Percentiles rank a stretch among this genome's conserved stretches.
phyloP scores from a whole-genome alignment of 2,113 vertebrate genomes.

The Agapornis roseicollis region DNA sequence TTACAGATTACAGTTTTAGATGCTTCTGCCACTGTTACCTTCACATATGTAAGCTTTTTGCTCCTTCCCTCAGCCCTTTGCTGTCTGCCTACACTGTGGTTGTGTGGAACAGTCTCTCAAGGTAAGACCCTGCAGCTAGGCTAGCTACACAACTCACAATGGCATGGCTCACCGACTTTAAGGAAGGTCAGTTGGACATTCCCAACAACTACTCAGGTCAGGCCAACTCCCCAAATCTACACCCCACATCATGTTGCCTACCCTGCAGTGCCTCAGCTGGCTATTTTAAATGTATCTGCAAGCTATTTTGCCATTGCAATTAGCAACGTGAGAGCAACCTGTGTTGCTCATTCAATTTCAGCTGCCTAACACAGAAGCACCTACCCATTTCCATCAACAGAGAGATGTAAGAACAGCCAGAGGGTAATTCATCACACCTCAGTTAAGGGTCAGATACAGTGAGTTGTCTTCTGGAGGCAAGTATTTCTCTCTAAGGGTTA shows the following conservation, averaged over 20 bases:
- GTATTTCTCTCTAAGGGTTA: background rate
- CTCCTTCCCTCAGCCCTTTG: background rate
- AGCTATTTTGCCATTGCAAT: background rate
- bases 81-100: fast-evolving
- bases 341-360: background rate
- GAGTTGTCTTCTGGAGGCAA: background rate
- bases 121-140: background rate
- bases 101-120: background rate
- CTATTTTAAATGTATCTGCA: background rate
- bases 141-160: fast-evolving
- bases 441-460: fast-evolving
- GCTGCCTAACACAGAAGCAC: background rate
- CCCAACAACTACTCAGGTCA: background rate
- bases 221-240: background rate
- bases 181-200: background rate
- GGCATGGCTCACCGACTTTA: fast-evolving
- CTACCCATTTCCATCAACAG: background rate
- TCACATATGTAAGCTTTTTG: fast-evolving
- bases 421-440: background rate
- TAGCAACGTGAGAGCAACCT: background rate
- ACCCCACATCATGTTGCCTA: fast-evolving
- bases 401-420: background rate
- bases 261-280: background rate
- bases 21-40: background rate
- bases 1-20: background rate